These are phyloP conservation scores for Pantelozetes paolii DNA, from an alignment of 2,888 invertebrate genomes.

Conservation along the genomic window DNA sequence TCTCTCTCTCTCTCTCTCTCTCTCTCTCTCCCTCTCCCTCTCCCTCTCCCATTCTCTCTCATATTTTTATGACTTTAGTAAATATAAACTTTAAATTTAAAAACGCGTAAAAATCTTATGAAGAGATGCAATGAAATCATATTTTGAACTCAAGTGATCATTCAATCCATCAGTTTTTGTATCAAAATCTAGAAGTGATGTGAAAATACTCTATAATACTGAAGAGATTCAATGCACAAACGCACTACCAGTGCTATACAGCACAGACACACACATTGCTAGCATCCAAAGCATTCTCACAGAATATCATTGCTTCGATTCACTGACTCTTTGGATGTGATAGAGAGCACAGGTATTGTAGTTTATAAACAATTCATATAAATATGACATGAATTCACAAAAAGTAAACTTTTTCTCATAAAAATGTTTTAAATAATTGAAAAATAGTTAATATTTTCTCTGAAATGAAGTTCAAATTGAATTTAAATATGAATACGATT, in stretches of 20 bases:
- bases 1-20: no score
- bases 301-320: not conserved
- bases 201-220: not conserved
- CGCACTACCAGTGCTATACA: not conserved
- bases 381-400: constrained; percentile 12
- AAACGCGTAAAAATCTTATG: no score
- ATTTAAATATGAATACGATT: not conserved
- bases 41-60: no score
- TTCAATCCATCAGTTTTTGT: not conserved
- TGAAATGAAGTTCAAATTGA: not conserved
- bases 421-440: not conserved
- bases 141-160: no score
- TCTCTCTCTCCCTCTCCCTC: no score
- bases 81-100: no score
- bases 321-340: not conserved
- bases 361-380: no score
- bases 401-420: not conserved
- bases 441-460: not conserved
- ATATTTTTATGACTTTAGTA: no score
- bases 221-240: constrained; percentile 1
- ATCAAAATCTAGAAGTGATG: not conserved
- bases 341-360: not conserved
- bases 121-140: no score
- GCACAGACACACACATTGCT: not conserved
- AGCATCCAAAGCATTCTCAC: not conserved